These are phyloP conservation scores for Gasteruption jaculator DNA, from an alignment of 2,888 invertebrate genomes.

Conservation along the genomic window DNA sequence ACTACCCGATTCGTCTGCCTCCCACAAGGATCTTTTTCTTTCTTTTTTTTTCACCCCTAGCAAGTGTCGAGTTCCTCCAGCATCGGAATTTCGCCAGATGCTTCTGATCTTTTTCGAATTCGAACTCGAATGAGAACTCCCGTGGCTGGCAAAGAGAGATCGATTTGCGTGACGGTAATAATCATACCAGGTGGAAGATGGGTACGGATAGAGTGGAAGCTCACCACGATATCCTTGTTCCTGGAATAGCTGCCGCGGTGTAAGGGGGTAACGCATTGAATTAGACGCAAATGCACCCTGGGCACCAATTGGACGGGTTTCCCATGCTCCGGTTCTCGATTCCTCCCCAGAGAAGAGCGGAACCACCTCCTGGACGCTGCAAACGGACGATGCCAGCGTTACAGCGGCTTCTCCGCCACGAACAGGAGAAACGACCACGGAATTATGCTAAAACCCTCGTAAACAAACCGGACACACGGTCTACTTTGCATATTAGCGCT, in stretches of 20 bases:
- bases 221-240: too few relatives aligned
- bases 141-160: conserved; percentile 6
- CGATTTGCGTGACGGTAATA: conserved; percentile 19
- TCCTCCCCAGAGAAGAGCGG: conserved; percentile 38
- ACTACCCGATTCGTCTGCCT: too few relatives aligned
- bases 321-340: conserved; percentile 43
- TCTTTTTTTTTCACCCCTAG: too few relatives aligned
- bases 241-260: conserved; percentile 15
- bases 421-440: conserved; percentile 8
- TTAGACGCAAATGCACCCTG: conserved; percentile 58
- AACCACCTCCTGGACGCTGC: conserved; percentile 30
- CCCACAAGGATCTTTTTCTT: too few relatives aligned
- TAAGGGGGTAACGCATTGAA: conserved; percentile 59
- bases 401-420: conserved; percentile 8
- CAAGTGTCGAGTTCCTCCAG: conserved; percentile 18
- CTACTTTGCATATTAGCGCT: conserved; percentile 3
- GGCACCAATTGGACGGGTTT: conserved; percentile 45
- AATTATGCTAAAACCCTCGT: conserved; percentile 24
- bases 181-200: conserved; percentile 17
- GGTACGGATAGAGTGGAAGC: too few relatives aligned
- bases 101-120: too few relatives aligned
- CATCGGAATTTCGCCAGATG: conserved; percentile 10
- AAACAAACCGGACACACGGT: conserved; percentile 17
- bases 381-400: conserved; percentile 21
- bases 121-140: too few relatives aligned